Conservation (phyloP, 1,140 invertebrate species). For the Heliconius himera region DNA sequence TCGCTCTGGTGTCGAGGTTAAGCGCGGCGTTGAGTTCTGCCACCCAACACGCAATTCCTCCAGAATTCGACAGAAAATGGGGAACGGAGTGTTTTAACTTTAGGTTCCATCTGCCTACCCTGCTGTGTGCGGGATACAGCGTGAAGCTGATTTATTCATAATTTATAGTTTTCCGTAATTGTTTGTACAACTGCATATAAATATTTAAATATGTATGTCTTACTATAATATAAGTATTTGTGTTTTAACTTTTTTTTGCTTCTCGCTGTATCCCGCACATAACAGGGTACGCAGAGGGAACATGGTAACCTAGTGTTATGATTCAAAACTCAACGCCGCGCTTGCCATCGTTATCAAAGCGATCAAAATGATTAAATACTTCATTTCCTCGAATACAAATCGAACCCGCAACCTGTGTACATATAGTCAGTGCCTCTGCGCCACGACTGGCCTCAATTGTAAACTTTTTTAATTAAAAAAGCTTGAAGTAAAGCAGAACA, state of each 20-base stretch:
- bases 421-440: too few relatives aligned
- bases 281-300: neutral
- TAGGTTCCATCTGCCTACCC: too few relatives aligned
- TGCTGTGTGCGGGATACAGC: too few relatives aligned
- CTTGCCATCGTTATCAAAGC: neutral
- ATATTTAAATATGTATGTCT: neutral
- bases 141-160: too few relatives aligned
- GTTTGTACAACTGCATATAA: neutral
- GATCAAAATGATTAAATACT: neutral
- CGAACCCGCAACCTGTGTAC: neutral
- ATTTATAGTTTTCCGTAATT: neutral
- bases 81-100: too few relatives aligned
- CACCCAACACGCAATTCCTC: too few relatives aligned
- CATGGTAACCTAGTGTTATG: neutral
- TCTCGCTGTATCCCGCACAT: neutral
- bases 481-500: slow-evolving; percentile 16
- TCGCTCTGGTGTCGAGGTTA: too few relatives aligned
- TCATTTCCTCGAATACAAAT: neutral
- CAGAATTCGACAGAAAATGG: too few relatives aligned
- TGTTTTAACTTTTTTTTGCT: neutral
- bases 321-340: neutral
- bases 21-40: too few relatives aligned
- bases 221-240: neutral
- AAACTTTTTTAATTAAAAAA: neutral
- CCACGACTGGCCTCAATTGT: neutral